Evolutionary conservation across 2,888 invertebrate genomes (phyloP).

Genomic region (Dynastes hyllus): DNA sequence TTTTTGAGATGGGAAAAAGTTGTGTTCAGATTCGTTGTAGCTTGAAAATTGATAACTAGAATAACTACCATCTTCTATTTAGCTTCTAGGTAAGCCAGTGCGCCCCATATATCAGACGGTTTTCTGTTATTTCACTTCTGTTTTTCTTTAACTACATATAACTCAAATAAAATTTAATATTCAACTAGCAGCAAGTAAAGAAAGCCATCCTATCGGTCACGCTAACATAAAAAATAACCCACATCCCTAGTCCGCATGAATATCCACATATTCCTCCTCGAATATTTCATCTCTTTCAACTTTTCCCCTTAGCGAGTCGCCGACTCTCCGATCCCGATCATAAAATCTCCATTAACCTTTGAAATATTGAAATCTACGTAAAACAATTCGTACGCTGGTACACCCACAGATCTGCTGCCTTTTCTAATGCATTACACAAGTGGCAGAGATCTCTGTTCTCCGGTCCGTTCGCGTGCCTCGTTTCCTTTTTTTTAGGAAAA

Average conservation of each 20-base stretch:
- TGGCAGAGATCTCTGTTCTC: background rate
- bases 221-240: background rate
- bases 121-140: too few relatives aligned
- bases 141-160: too few relatives aligned
- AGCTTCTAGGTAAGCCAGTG: too few relatives aligned
- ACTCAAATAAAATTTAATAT: too few relatives aligned
- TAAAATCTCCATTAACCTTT: conserved; percentile 48
- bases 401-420: too few relatives aligned
- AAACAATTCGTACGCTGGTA: conserved; percentile 40
- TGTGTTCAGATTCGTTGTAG: too few relatives aligned
- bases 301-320: conserved; percentile 20
- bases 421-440: background rate
- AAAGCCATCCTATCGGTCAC: background rate
- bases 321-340: conserved; percentile 26
- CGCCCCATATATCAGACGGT: too few relatives aligned
- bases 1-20: too few relatives aligned
- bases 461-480: background rate
- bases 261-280: background rate
- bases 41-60: too few relatives aligned
- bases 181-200: too few relatives aligned
- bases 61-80: too few relatives aligned
- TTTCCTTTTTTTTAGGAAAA: background rate
- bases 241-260: background rate
- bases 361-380: conserved; percentile 50
- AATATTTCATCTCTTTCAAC: conserved; percentile 24